Percentiles rank a stretch among this genome's conserved stretches.
Evolutionary conservation across 2,888 invertebrate species (phyloP).

Genomic region (Omphaloscelis lunosa): DNA sequence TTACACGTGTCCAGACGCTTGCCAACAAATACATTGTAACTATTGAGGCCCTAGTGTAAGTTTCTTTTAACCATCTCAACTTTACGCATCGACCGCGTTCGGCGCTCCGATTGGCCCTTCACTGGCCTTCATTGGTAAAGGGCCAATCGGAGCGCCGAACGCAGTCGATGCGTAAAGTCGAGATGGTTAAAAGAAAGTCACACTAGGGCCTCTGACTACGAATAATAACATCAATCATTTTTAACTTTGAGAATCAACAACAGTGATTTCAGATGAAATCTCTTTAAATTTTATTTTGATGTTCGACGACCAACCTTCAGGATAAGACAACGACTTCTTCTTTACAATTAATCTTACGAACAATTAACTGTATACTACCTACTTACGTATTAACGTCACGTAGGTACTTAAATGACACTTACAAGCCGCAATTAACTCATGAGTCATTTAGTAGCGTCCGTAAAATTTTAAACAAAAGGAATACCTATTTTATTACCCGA

Average conservation of each 20-base stretch:
- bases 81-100: too few species aligned
- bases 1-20: slow-evolving; percentile 38
- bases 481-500: neutral
- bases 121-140: too few species aligned
- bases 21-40: slow-evolving; percentile 38
- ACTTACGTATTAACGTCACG: slow-evolving; percentile 26
- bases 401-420: slow-evolving; percentile 23
- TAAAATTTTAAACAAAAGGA: slow-evolving; percentile 31
- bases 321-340: neutral
- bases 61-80: too few species aligned
- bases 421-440: slow-evolving; percentile 30
- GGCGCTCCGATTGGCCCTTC: too few species aligned
- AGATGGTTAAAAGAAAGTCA: too few species aligned
- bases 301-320: neutral
- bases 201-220: too few species aligned
- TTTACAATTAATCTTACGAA: slow-evolving; percentile 4
- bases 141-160: too few species aligned
- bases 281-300: slow-evolving; percentile 1
- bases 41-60: too few species aligned
- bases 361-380: neutral
- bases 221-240: slow-evolving; percentile 12
- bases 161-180: too few species aligned
- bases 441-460: slow-evolving; percentile 40
- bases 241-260: slow-evolving; percentile 3
- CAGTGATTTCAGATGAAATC: neutral